Evolutionary conservation across 2,797 vertebrate genomes (phyloP), one percentile per base, ranked within the genome.

Genomic region (Mionectes olivaceus): DNA sequence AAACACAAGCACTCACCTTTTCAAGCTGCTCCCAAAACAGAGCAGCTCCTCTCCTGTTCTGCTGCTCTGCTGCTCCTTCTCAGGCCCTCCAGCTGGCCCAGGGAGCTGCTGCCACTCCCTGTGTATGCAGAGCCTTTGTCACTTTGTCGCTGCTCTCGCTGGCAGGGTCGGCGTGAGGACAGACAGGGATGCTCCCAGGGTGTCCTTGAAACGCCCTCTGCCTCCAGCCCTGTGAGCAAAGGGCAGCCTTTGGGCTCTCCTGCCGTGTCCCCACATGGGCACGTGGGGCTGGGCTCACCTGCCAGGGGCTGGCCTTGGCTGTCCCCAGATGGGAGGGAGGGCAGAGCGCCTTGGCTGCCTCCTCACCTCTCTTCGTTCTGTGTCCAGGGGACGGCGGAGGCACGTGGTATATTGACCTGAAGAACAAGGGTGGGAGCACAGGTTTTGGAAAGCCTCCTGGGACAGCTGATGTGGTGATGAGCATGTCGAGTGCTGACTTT

Each of bases 341-440:
- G 35, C 56, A 2, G n/a, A 0, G 43, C 3, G 0, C 41, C 22
- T 8, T 3, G 10, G 67, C 49, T 43, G 77, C 46, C 28, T 11
- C 4, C 25, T 81, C 64, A 89, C 18, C 21, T 46, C 5, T 11
- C 37, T 28, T 18, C 16, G 0, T 57, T 78, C 12, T 91, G 22
- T 60, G 4, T 47, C 3, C 92, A 99, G 99, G 99, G 27, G 63
- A 52, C 23, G 35, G 37, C 41, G 77, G 63, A 17, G 77, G 63
- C 63, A 80, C 52, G 17, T 67, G 63, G 52, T 57, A 80, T 5
- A 68, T 80, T 17, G 77, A 80, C 77, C 77, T 80, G 63, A 80
- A 80, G 55, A 68, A 23, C 77, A 47, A 57, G 33, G 24, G 43
- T n/a, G 63, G 77, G 18, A 57, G 63, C 15, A 30, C 52, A n/a